Conservation (phyloP, 1,140 invertebrate genomes). For the Metaphire vulgaris region DNA sequence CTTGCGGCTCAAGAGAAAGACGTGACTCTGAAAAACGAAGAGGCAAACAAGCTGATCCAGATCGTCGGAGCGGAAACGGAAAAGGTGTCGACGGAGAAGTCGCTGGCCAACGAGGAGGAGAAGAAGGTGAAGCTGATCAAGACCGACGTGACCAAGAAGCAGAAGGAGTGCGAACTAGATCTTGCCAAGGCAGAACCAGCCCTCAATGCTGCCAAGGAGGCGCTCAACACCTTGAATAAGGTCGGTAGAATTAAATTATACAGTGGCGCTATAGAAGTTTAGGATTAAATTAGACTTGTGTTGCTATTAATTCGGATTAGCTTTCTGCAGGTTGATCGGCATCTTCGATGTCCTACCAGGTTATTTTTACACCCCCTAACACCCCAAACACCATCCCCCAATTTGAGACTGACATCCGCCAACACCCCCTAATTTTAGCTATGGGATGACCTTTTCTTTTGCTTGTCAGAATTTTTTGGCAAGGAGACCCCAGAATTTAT, state of each 20-base stretch:
- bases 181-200: conserved; percentile 89
- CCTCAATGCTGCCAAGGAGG: conserved; percentile 81
- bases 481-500: no score
- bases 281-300: no score
- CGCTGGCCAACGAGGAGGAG: conserved; percentile 86
- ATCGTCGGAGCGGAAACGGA: neutral
- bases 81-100: conserved; percentile 72
- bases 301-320: no score
- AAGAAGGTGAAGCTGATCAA: conserved; percentile 84
- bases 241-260: no score
- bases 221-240: conserved; percentile 91
- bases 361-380: no score
- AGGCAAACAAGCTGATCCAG: conserved; percentile 80
- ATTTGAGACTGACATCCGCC: no score
- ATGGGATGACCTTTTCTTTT: no score
- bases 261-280: no score
- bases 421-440: neutral
- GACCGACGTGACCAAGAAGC: conserved; percentile 87
- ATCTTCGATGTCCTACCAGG: conserved; percentile 9
- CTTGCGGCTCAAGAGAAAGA: conserved; percentile 88
- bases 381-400: no score
- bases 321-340: no score
- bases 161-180: conserved; percentile 87
- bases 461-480: no score
- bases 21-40: conserved; percentile 87